Conservation (phyloP, 2,797 vertebrate species). For the Martes flavigula region DNA sequence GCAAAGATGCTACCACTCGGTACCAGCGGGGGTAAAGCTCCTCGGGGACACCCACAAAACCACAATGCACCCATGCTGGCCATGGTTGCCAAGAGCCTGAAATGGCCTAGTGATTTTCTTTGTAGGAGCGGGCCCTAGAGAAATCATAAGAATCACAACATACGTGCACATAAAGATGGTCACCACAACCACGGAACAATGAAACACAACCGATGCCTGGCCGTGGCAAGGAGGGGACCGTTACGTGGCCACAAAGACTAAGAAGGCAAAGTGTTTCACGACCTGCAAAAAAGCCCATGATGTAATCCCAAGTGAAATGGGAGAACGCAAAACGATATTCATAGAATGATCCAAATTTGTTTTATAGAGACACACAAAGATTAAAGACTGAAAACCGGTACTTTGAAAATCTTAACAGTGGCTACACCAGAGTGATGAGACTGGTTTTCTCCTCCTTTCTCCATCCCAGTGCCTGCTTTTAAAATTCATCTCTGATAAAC, state of each 20-base stretch:
- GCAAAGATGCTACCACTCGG: not conserved
- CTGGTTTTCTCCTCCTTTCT: not conserved
- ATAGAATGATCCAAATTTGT: not conserved
- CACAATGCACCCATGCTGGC: rapidly evolving
- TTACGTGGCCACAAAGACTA: not conserved
- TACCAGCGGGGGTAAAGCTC: not conserved
- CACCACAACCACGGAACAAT: not conserved
- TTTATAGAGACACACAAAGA: not conserved
- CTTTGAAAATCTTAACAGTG: not conserved
- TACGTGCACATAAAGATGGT: not conserved
- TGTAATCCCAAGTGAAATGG: not conserved
- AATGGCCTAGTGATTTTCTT: not conserved
- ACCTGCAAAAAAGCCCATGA: not conserved
- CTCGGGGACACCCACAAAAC: rapidly evolving
- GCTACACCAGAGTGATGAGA: not conserved
- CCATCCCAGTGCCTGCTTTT: not conserved
- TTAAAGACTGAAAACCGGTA: not conserved
- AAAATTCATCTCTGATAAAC: not conserved
- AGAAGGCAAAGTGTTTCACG: not conserved
- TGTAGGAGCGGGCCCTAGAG: not conserved
- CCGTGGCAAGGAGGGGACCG: not conserved
- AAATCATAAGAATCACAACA: not conserved
- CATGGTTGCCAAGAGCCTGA: not conserved
- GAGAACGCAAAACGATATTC: not conserved
- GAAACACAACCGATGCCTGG: not conserved